Evolutionary conservation across 2,888 invertebrate genomes (phyloP), one percentile per base, ranked within the genome.

Genomic region (Drosophila engyochracea): DNA sequence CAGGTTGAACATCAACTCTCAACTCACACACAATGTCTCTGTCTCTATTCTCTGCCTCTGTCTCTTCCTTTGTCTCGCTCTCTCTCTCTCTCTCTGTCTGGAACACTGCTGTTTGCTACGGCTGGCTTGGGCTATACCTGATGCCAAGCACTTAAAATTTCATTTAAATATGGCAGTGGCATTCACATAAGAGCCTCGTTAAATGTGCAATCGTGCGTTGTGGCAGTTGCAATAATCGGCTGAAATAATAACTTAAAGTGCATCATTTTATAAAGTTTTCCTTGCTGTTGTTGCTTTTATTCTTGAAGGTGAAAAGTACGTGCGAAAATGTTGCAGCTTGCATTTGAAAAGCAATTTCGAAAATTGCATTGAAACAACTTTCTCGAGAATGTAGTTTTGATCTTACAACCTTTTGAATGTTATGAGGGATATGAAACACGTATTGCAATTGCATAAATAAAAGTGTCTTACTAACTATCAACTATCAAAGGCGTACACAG

Each of bases 171-270:
- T 84, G 79, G 61, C 77, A 68, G 41, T 53, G 47, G 35, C 75
- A 65, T 60, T 64, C 63, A 63, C 77, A 73, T 74, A 73, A 70
- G 70, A 73, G 70, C 76, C 62, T 83, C 86, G 86, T 82, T 85
- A 77, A 79, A 83, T 81, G 84, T 85, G 85, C 84, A 85, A 86
- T 84, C 89, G 83, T 87, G 88, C 88, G 75, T 78, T 71, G 83
- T 81, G 81, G 72, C 72, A 85, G 72, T 77, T 70, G 85, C 83
- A 83, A 86, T 85, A 85, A 85, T 89, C 89, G 86, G 81, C 73
- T 72, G 79, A 76, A 86, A 86, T 89, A 85, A 89, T 89, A 82
- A 86, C 86, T 84, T 82, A 73, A 86, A 85, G 85, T 89, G 89
- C 85, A 85, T 74, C 83, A 85, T 85, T 85, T 82, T 76, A 71